Percentiles rank a stretch among this genome's conserved stretches.
phyloP scores from a whole-genome alignment of 2,113 vertebrate genomes.

The Microcebus griseorufus region DNA sequence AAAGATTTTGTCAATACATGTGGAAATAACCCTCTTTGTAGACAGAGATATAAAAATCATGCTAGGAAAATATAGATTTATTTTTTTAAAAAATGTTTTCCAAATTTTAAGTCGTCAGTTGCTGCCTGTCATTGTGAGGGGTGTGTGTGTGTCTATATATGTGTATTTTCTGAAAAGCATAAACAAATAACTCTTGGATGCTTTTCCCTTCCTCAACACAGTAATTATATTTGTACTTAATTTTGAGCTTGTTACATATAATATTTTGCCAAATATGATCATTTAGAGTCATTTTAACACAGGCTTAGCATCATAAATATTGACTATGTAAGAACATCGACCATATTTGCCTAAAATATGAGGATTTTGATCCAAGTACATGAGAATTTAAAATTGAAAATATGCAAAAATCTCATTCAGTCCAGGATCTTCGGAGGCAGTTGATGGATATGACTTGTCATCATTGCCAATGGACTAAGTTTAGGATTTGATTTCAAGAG shows the following conservation, averaged over 20 bases:
- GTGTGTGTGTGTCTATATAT: background rate
- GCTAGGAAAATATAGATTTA: background rate
- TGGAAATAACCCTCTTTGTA: background rate
- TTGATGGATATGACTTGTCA: background rate
- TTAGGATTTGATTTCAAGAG: background rate
- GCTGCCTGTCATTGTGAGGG: background rate
- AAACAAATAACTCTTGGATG: constrained; percentile 20
- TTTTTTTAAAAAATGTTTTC: background rate
- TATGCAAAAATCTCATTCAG: constrained; percentile 34
- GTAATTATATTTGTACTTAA: constrained; percentile 71
- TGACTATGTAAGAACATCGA: constrained; percentile 62
- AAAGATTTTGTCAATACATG: background rate
- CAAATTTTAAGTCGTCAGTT: background rate
- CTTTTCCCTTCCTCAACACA: constrained; percentile 32
- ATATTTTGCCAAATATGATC: constrained; percentile 65
- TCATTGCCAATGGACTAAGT: background rate
- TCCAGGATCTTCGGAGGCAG: constrained; percentile 9
- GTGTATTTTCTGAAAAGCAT: constrained; percentile 9
- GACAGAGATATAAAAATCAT: background rate
- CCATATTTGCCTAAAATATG: constrained; percentile 70
- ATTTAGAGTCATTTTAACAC: constrained; percentile 67
- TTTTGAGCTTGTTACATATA: constrained; percentile 60
- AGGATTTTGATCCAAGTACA: constrained; percentile 50
- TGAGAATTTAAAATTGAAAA: constrained; percentile 63
- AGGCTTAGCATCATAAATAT: constrained; percentile 68